These are phyloP conservation scores for Ochropleura leucogaster DNA, from an alignment of 2,888 invertebrate species.

Conservation along the genomic window DNA sequence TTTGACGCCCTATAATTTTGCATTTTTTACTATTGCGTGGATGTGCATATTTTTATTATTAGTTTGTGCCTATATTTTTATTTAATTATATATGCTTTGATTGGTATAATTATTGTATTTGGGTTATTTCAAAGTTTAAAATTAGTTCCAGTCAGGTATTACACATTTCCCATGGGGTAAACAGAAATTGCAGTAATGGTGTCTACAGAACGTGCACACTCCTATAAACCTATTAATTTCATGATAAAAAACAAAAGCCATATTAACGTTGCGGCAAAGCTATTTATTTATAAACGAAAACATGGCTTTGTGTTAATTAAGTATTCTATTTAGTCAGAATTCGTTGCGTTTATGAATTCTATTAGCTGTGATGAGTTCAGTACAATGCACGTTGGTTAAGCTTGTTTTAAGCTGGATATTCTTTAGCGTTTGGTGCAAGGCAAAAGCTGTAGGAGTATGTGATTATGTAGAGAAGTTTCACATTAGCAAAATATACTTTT, in stretches of 20 bases:
- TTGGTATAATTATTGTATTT: background rate
- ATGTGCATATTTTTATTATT: no score
- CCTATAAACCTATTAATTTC: background rate
- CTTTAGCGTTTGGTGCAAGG: constrained; percentile 69
- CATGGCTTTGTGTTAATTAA: constrained; percentile 42
- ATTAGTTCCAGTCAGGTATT: background rate
- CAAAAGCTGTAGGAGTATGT: constrained; percentile 3
- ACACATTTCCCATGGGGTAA: background rate
- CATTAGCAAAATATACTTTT: background rate
- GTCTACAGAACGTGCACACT: background rate
- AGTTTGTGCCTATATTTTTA: background rate
- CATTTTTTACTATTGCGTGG: no score
- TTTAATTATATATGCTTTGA: background rate
- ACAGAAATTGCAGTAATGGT: no score
- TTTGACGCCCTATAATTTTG: no score
- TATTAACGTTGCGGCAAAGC: background rate
- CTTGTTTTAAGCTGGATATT: constrained; percentile 79
- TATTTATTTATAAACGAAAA: constrained; percentile 28
- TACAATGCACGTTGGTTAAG: constrained; percentile 78
- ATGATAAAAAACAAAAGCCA: background rate
- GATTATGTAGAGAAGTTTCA: background rate
- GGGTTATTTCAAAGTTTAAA: background rate
- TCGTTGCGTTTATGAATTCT: constrained; percentile 72
- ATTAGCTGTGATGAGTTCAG: constrained; percentile 78
- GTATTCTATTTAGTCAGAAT: constrained; percentile 57